Base-by-base conservation (phyloP, 92 coral and sea anemone genomes). In the Paramuricea clavata region DNA sequence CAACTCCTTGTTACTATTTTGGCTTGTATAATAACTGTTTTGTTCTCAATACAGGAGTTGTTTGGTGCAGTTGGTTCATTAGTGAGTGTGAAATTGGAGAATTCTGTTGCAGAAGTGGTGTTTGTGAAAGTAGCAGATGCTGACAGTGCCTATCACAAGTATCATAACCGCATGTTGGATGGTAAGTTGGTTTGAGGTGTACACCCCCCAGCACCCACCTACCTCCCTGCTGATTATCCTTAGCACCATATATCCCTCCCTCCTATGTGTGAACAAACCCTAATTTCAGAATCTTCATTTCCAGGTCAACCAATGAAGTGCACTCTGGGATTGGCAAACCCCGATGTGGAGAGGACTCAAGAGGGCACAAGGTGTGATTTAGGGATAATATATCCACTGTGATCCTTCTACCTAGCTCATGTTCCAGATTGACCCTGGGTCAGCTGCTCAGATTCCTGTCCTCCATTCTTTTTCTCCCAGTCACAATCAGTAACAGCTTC, bases 51-150 rank as follows among this genome's bases (percentile, higher is more conserved):
- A 19, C 23, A 79, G 84, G 84, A 79, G 47, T 67, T 79, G 15
- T 79, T 79, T 79, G 84, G 84, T 79, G 84, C 84, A 6, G 57
- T 79, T 33, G 84, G 84, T 25, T 69, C 84, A 19, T 59, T 79
- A 47, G 15, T 42, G 1, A 59, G 57, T 61, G 71, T 79, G 2
- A 79, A 79, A 27, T 12, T 79, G n/a, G 56, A 79, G 34, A 79
- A 60, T 31, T 79, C 71, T 60, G 84, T 79, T 0, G 84, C 84
- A 28, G 84, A 79, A 61, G 74, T 79, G 54, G 67, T 59, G 2
- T 79, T 79, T 79, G 74, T 33, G 11, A 79, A 59, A 35, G 73
- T 73, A 19, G n/a, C 1, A 1, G 50, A 79, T 79, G 84, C 84
- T 0, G 74, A 61, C 34, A 79, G 26, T 9, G 84, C 84, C 2